Percentiles rank a stretch among this genome's conserved stretches.
Conservation (phyloP, 2,888 invertebrate species). For the Hanleya hanleyi region DNA sequence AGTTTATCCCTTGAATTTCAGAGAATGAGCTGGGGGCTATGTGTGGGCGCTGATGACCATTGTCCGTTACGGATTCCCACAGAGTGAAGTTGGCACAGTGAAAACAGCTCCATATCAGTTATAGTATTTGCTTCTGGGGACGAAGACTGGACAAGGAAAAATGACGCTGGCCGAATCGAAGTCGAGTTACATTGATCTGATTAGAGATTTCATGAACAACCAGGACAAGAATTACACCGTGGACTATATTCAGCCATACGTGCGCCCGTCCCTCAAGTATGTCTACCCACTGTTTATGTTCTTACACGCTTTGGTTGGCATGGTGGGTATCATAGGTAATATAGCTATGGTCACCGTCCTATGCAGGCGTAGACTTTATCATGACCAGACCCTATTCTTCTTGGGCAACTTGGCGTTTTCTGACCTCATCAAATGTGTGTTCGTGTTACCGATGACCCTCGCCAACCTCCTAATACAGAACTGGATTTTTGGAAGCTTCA, state of each 20-base stretch:
- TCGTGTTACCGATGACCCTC: conserved; percentile 82
- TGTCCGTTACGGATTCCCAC: no score
- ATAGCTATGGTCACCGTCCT: conserved; percentile 76
- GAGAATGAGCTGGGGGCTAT: no score
- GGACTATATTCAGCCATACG: conserved; percentile 78
- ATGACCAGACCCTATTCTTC: conserved; percentile 80
- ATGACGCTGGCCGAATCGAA: conserved; percentile 35
- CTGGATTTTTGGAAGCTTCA: conserved; percentile 83
- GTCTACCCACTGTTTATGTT: conserved; percentile 80
- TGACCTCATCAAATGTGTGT: conserved; percentile 80
- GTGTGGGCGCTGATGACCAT: no score
- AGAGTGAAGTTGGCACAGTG: no score
- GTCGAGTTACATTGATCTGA: conserved; percentile 40
- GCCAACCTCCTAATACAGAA: conserved; percentile 82
- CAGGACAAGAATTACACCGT: conserved; percentile 70
- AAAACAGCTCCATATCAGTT: no score
- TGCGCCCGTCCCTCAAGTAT: conserved; percentile 76
- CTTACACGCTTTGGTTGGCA: conserved; percentile 77
- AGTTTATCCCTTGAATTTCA: no score
- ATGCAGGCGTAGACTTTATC: conserved; percentile 76
- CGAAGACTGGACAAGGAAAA: no score
- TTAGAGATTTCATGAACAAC: conserved; percentile 38
- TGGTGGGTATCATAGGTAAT: conserved; percentile 78
- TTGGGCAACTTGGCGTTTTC: conserved; percentile 81
- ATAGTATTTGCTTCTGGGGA: no score